phyloP scores from a whole-genome alignment of 2,113 vertebrate genomes.

The Silurus asotus region DNA sequence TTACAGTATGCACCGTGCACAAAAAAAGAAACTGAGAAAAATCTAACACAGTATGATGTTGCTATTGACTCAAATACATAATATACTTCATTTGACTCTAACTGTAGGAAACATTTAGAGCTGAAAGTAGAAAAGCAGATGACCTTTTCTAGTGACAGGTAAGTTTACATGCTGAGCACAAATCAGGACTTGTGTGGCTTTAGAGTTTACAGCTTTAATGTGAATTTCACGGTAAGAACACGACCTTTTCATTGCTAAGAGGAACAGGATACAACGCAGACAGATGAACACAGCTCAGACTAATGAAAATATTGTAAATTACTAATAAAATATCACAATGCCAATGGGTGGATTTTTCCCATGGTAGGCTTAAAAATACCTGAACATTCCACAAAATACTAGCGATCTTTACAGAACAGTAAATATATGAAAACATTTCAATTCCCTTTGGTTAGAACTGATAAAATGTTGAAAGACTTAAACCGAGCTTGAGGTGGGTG shows the following conservation, averaged over 20 bases:
- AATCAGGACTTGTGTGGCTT: neutral
- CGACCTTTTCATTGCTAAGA: conserved; percentile 3
- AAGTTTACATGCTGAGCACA: conserved; percentile 15
- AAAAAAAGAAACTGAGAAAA: neutral
- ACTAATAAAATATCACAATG: too few relatives aligned
- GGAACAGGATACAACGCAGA: neutral
- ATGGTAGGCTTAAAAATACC: neutral
- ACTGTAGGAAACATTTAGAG: conserved; percentile 50
- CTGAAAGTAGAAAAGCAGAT: neutral
- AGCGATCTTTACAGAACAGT: neutral
- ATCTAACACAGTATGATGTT: neutral
- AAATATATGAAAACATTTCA: neutral
- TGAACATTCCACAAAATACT: conserved; percentile 20
- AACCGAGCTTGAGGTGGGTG: neutral
- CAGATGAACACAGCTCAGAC: neutral
- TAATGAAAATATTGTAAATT: neutral
- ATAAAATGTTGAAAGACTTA: conserved; percentile 5
- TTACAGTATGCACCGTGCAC: neutral
- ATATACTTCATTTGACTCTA: neutral
- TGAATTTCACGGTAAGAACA: conserved; percentile 13
- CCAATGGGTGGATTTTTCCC: too few relatives aligned
- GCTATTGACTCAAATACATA: conserved; percentile 12
- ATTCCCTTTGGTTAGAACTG: conserved; percentile 44
- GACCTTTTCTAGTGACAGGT: conserved; percentile 6
- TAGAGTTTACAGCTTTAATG: neutral